These are phyloP conservation scores for Merluccius polli DNA, from an alignment of 2,797 vertebrate genomes.

Conservation along the genomic window DNA sequence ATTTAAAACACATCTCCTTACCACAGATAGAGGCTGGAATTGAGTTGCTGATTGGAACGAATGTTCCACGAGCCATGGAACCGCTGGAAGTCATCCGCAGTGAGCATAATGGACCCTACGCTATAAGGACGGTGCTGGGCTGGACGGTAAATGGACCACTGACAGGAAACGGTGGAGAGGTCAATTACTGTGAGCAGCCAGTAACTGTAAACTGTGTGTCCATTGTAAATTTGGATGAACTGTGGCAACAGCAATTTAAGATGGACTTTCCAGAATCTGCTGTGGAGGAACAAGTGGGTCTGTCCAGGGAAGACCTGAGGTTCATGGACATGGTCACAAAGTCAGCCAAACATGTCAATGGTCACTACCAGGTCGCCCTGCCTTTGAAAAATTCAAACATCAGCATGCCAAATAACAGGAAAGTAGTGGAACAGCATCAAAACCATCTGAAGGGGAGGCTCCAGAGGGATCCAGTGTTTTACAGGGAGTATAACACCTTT, in stretches of 20 bases:
- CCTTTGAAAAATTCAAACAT: constrained; percentile 10
- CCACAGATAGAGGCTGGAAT: constrained; percentile 5
- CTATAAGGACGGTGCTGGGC: constrained; percentile 15
- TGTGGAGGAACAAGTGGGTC: constrained; percentile 13
- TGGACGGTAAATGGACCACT: constrained; percentile 8
- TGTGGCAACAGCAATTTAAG: constrained; percentile 22
- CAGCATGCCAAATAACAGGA: constrained; percentile 18
- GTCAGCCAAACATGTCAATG: neutral
- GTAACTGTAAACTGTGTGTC: constrained; percentile 25
- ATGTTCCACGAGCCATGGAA: constrained; percentile 15
- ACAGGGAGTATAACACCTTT: constrained; percentile 11
- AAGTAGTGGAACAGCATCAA: neutral
- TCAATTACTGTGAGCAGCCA: neutral
- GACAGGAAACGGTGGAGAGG: neutral
- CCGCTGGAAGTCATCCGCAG: constrained; percentile 16
- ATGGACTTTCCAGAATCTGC: constrained; percentile 5
- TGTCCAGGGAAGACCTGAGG: constrained; percentile 24
- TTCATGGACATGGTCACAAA: constrained; percentile 19
- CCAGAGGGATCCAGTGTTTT: neutral
- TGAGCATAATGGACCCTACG: constrained; percentile 16
- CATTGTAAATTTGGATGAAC: constrained; percentile 20
- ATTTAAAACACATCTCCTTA: constrained; percentile 5
- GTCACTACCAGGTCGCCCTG: constrained; percentile 16
- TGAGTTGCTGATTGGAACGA: constrained; percentile 10
- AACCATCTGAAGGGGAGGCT: neutral